phyloP scores from a whole-genome alignment of 1,140 invertebrate species.

The Manduca sexta region DNA sequence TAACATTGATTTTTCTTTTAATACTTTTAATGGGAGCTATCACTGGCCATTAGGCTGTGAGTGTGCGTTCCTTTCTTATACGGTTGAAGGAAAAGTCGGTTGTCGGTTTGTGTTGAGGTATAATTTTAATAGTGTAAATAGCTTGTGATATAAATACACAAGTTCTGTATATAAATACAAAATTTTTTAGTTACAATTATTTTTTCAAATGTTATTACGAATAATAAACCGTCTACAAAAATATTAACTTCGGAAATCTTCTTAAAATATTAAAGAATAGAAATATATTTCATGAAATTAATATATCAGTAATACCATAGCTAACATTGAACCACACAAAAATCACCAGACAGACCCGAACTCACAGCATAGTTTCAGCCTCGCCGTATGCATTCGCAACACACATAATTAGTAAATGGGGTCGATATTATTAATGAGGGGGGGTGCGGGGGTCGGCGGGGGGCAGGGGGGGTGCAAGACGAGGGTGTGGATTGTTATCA shows the following conservation, averaged over 20 bases:
- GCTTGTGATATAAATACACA: too few relatives aligned
- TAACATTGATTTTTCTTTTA: constrained; percentile 51
- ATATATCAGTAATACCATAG: not conserved
- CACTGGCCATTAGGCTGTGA: constrained; percentile 31
- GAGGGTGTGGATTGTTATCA: constrained; percentile 57
- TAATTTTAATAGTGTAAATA: too few relatives aligned
- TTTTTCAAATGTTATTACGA: too few relatives aligned
- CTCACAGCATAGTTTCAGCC: constrained; percentile 1
- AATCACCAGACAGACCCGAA: not conserved
- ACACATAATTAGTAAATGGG: constrained; percentile 67
- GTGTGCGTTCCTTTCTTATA: constrained; percentile 19
- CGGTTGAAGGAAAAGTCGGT: too few relatives aligned
- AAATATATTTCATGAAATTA: too few relatives aligned
- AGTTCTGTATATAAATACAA: too few relatives aligned
- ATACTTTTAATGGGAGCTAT: constrained; percentile 46
- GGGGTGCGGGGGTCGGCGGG: constrained; percentile 29
- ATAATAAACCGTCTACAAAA: too few relatives aligned
- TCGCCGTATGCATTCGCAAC: constrained; percentile 59
- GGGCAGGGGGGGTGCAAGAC: constrained; percentile 19
- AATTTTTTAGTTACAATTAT: too few relatives aligned
- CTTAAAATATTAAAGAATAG: too few relatives aligned
- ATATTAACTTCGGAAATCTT: too few relatives aligned
- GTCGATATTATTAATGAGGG: constrained; percentile 68
- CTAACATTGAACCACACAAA: not conserved
- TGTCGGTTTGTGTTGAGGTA: too few relatives aligned